phyloP scores from a whole-genome alignment of 1,140 invertebrate species.

The Coelopa frigida region DNA sequence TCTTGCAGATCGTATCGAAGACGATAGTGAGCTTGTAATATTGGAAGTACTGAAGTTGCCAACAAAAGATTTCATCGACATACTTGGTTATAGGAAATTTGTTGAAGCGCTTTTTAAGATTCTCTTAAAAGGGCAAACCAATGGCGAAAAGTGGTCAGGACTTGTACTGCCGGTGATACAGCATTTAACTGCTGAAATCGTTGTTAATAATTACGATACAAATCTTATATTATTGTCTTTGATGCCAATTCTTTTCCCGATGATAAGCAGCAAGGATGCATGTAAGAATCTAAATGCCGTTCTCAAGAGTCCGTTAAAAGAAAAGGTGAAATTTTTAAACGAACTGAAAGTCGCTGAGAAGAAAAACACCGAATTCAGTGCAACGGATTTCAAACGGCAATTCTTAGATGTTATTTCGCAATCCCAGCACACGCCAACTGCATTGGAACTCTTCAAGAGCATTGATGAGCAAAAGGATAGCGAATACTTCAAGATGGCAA shows the following conservation, averaged over 20 bases:
- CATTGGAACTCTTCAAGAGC: slow-evolving; percentile 21
- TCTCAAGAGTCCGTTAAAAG: slow-evolving; percentile 22
- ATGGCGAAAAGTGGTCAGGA: slow-evolving; percentile 38
- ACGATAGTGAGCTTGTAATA: slow-evolving; percentile 52
- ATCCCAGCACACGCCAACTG: slow-evolving; percentile 8
- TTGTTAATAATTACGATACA: slow-evolving; percentile 22
- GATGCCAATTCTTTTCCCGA: slow-evolving; percentile 33
- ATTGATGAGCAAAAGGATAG: slow-evolving; percentile 25
- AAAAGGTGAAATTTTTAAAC: slow-evolving; percentile 21
- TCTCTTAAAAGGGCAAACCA: slow-evolving; percentile 24
- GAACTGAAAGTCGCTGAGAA: slow-evolving; percentile 14
- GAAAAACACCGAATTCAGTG: slow-evolving; percentile 14
- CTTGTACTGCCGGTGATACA: slow-evolving; percentile 41
- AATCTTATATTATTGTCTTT: slow-evolving; percentile 32
- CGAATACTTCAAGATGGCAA: slow-evolving; percentile 17
- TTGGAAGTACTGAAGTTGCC: slow-evolving; percentile 46
- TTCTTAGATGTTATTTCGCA: slow-evolving; percentile 30
- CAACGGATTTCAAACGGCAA: slow-evolving; percentile 22
- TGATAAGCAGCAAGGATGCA: slow-evolving; percentile 8
- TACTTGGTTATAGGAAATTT: slow-evolving; percentile 39
- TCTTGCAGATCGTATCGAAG: slow-evolving; percentile 51
- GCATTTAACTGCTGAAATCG: slow-evolving; percentile 28
- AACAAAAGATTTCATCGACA: slow-evolving; percentile 39
- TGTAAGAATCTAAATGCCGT: slow-evolving; percentile 18
- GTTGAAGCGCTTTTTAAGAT: slow-evolving; percentile 30